phyloP scores from a whole-genome alignment of 2,113 vertebrate species.

The Romanogobio albipinnatus region DNA sequence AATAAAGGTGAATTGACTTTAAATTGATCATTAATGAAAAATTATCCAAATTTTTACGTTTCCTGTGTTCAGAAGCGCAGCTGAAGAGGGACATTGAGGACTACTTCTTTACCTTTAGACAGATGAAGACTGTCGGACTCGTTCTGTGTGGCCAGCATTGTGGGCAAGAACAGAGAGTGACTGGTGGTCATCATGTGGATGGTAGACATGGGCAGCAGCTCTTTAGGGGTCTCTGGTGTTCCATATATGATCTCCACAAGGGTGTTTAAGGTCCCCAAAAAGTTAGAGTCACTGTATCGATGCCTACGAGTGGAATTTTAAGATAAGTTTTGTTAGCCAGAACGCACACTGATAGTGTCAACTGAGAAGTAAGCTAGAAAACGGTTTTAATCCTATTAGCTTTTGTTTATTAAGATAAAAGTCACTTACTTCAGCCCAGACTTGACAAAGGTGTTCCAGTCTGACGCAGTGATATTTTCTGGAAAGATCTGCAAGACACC shows the following conservation, averaged over 20 bases:
- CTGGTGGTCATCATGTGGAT: conserved; percentile 90
- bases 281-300: conserved; percentile 82
- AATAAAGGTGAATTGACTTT: too few relatives aligned
- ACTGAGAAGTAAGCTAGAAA: background rate
- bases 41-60: too few relatives aligned
- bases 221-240: conserved; percentile 52
- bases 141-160: conserved; percentile 77
- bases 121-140: conserved; percentile 54
- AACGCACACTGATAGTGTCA: background rate
- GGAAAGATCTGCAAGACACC: conserved; percentile 68
- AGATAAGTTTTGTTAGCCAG: background rate
- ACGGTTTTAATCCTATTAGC: background rate
- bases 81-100: too few relatives aligned
- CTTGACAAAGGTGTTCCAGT: conserved; percentile 90
- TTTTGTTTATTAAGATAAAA: background rate
- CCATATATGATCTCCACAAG: conserved; percentile 76
- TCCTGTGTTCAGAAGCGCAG: too few relatives aligned
- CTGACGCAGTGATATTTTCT: conserved; percentile 74
- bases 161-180: conserved; percentile 91
- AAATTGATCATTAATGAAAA: too few relatives aligned
- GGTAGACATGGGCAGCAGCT: conserved; percentile 75
- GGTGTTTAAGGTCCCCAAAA: conserved; percentile 75
- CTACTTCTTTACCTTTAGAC: conserved; percentile 78
- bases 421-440: conserved; percentile 81
- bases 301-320: conserved; percentile 70